phyloP scores from a whole-genome alignment of 2,888 invertebrate genomes.

The Andrena minutula region DNA sequence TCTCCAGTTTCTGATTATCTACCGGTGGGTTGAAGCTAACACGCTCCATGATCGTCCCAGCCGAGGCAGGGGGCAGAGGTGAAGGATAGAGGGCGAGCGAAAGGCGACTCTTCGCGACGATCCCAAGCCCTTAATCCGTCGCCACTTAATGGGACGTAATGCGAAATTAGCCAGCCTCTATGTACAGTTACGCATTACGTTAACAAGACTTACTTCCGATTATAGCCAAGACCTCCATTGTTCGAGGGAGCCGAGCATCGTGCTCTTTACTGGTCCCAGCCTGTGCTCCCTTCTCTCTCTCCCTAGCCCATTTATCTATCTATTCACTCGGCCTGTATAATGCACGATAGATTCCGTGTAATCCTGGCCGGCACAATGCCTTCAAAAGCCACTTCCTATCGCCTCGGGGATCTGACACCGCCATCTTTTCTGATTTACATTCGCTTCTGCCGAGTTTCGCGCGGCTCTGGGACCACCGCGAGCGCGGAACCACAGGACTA shows the following conservation, averaged over 20 bases:
- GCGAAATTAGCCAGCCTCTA: conserved; percentile 79
- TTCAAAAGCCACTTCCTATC: conserved; percentile 54
- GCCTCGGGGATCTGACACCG: conserved; percentile 53
- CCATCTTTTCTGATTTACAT: conserved; percentile 57
- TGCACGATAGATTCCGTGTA: conserved; percentile 80
- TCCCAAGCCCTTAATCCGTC: conserved; percentile 67
- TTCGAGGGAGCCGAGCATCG: conserved; percentile 75
- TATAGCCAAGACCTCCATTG: conserved; percentile 78
- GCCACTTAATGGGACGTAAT: conserved; percentile 74
- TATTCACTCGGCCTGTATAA: conserved; percentile 79
- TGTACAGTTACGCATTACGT: conserved; percentile 83
- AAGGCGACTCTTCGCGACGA: neutral
- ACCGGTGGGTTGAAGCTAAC: neutral
- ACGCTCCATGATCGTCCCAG: neutral
- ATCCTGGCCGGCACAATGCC: conserved; percentile 72
- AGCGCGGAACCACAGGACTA: neutral
- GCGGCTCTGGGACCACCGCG: neutral
- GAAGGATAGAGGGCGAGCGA: conserved; percentile 1
- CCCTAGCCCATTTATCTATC: conserved; percentile 80
- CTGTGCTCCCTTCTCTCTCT: conserved; percentile 44
- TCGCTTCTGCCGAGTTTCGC: conserved; percentile 5
- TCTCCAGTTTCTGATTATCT: too few species aligned
- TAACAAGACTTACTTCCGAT: conserved; percentile 83
- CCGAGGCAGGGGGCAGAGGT: neutral
- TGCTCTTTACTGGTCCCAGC: conserved; percentile 72